A percentile compares a stretch with the other conserved stretches of the same genome.
Conservation (phyloP, 2,797 vertebrate species). For the Clarias laeviceps region DNA sequence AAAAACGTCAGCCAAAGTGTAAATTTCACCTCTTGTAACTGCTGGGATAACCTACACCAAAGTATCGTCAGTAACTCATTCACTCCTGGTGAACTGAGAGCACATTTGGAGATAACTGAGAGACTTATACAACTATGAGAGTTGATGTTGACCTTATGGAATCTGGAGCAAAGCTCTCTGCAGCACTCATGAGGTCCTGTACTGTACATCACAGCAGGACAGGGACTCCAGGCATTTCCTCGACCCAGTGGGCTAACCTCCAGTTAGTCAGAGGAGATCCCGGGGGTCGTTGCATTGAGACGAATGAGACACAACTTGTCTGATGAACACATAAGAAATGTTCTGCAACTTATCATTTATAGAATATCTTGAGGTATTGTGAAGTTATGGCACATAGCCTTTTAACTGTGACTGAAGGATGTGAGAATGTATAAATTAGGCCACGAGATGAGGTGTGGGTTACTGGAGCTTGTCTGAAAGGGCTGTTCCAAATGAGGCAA, state of each 20-base stretch:
- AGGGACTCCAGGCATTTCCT: neutral
- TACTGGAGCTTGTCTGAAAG: neutral
- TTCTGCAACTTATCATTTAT: neutral
- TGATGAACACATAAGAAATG: neutral
- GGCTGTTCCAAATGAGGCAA: neutral
- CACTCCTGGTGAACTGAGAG: neutral
- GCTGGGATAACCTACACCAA: neutral
- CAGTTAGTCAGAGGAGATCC: neutral
- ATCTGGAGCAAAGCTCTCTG: neutral
- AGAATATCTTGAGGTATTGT: neutral
- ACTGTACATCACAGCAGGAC: neutral
- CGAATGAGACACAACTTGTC: neutral
- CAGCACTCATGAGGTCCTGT: neutral
- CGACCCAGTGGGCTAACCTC: neutral
- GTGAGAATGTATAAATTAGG: neutral
- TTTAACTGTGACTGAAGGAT: neutral
- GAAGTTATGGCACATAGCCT: neutral
- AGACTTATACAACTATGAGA: neutral
- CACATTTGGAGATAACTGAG: neutral
- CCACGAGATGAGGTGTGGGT: neutral
- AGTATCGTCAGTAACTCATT: neutral
- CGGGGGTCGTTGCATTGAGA: neutral
- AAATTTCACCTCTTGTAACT: neutral
- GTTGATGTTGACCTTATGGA: neutral
- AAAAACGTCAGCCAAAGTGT: neutral